These are phyloP conservation scores for Columba janthina DNA, from an alignment of 2,113 vertebrate species.

Conservation along the genomic window DNA sequence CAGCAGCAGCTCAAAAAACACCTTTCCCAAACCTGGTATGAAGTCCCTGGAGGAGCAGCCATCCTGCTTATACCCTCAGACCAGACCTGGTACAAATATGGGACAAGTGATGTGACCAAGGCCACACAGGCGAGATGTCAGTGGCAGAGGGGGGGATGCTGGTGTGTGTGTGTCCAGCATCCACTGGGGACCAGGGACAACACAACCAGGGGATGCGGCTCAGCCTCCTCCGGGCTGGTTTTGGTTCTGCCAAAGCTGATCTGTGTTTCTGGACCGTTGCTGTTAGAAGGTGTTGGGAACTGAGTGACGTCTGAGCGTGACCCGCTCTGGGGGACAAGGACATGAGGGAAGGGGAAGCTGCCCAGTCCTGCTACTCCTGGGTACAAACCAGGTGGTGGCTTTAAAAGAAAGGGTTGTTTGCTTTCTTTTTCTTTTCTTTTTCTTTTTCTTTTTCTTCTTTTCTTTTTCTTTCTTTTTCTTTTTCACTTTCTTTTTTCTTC, in stretches of 20 bases:
- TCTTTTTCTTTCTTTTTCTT: no score
- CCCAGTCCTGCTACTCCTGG: fast-evolving
- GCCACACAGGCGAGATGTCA: not conserved
- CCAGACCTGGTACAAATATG: not conserved
- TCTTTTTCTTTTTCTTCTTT: no score
- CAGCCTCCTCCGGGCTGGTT: not conserved
- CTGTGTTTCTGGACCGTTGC: not conserved
- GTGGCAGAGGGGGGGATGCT: not conserved
- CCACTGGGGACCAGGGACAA: not conserved
- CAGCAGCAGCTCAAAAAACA: fast-evolving
- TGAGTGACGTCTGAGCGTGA: not conserved
- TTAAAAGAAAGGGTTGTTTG: not conserved
- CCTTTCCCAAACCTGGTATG: not conserved
- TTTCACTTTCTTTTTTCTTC: no score
- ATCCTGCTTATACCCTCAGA: not conserved
- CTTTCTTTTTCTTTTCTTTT: not conserved
- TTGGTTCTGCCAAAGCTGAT: not conserved
- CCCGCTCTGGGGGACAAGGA: fast-evolving
- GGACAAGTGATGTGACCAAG: not conserved
- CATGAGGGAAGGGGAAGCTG: not conserved
- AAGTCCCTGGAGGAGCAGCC: not conserved
- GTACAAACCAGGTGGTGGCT: not conserved
- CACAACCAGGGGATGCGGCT: not conserved
- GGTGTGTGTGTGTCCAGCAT: fast-evolving
- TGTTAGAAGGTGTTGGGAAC: not conserved